Evolutionary conservation across 2,113 vertebrate genomes (phyloP).

Genomic region (Anoplopoma fimbria): DNA sequence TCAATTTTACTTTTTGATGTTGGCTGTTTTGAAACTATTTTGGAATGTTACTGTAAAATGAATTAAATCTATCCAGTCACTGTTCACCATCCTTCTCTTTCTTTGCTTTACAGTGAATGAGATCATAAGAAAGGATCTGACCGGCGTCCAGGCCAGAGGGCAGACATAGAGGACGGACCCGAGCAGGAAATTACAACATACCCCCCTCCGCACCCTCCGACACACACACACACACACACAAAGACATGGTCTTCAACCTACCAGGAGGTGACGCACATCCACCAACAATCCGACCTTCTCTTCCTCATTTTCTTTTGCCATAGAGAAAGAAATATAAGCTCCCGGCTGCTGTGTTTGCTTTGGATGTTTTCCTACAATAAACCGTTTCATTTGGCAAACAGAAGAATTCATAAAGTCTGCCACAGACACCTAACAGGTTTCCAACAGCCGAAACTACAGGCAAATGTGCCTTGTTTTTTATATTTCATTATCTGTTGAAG

Average conservation of each 20-base stretch:
- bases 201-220: fast-evolving
- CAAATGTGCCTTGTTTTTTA: conserved; percentile 44
- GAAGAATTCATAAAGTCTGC: background rate
- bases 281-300: conserved; percentile 22
- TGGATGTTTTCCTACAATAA: conserved; percentile 46
- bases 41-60: background rate
- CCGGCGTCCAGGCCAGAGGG: conserved; percentile 90
- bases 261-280: conserved; percentile 54
- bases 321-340: conserved; percentile 16
- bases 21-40: background rate
- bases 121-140: conserved; percentile 99
- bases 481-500: background rate
- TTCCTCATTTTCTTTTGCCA: conserved; percentile 32
- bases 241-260: conserved; percentile 10
- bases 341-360: conserved; percentile 54
- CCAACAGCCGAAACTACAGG: background rate
- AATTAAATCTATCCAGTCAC: background rate
- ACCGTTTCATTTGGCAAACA: conserved; percentile 35
- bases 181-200: conserved; percentile 69
- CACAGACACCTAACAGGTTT: conserved; percentile 9
- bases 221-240: background rate
- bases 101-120: conserved; percentile 91
- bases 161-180: conserved; percentile 89
- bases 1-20: background rate
- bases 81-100: conserved; percentile 27